Base-by-base conservation (phyloP, 2,113 vertebrate genomes). In the Castor canadensis region DNA sequence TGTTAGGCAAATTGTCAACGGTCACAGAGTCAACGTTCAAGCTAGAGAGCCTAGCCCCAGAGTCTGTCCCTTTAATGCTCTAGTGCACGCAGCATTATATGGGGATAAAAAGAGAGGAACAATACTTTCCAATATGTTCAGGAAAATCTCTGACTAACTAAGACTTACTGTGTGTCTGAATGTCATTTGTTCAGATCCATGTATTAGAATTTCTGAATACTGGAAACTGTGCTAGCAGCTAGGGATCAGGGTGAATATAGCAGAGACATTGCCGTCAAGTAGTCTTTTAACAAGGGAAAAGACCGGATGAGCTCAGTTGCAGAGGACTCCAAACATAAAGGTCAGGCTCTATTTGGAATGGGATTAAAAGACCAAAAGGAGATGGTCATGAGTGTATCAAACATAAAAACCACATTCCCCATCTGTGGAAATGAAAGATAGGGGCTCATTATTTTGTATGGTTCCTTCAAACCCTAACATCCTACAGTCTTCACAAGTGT, bases 81-180 rank as follows among this genome's bases (percentile, higher is more conserved):
- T 24, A 15, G 12, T 9, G 7, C 5, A 13, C 0, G 54, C n/a
- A 72, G 6, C 24, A 45, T 40, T 22, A 30, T 4, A 11, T 15
- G 52, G 47, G 60, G 11, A 5, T 60, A 28, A 38, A 19, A 9
- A 54, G 12, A 4, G 32, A 35, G 58, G 9, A 15, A 22, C 2
- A 60, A 60, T 20, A 3, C 19, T 47, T 81, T 47, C 35, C 43
- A 40, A 54, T 0, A 6, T n/a, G 66, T 43, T 72, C 11, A 88
- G n/a, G 72, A 35, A 11, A 35, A 22, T 9, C 49, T 71, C 60
- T 67, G n/a, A 7, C 19, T 47, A 49, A 75, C 47, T 10, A 35
- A 19, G 47, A 40, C 49, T 35, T 2, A 30, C 72, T 56, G 2
- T 0, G 5, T n/a, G 22, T 80, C 76, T 77, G 69, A 72, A 67